phyloP scores from a whole-genome alignment of 2,888 invertebrate genomes.

The Clanis bilineata region DNA sequence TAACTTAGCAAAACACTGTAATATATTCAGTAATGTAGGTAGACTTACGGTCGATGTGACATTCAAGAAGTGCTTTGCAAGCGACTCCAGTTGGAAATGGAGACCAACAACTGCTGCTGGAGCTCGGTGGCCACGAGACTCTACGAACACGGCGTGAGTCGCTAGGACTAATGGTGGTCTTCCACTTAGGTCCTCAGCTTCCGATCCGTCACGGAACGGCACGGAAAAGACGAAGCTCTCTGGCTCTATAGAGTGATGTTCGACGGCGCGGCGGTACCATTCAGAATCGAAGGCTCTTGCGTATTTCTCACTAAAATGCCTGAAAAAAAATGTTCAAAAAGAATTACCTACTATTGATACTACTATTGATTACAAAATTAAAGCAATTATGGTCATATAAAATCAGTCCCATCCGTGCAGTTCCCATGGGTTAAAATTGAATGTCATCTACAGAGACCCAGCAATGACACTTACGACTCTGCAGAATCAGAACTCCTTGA shows the following conservation, averaged over 20 bases:
- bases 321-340: slow-evolving; percentile 65
- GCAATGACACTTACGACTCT: slow-evolving; percentile 84
- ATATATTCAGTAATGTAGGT: not conserved
- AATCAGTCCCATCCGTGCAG: not conserved
- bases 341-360: too few relatives aligned
- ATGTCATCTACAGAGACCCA: not conserved
- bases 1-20: not conserved
- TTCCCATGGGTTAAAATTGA: not conserved
- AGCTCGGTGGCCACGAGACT: slow-evolving; percentile 90
- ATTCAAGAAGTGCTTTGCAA: slow-evolving; percentile 92
- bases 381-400: too few relatives aligned
- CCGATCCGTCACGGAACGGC: slow-evolving; percentile 86
- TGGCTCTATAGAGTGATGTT: slow-evolving; percentile 92
- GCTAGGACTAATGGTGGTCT: slow-evolving; percentile 88
- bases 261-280: slow-evolving; percentile 95
- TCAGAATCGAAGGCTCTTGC: slow-evolving; percentile 92
- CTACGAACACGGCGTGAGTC: slow-evolving; percentile 95
- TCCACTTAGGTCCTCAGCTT: slow-evolving; percentile 81
- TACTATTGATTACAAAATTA: too few relatives aligned
- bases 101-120: slow-evolving; percentile 96
- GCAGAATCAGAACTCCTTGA: slow-evolving; percentile 77
- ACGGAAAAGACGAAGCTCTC: slow-evolving; percentile 96
- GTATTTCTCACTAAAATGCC: slow-evolving; percentile 91
- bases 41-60: slow-evolving; percentile 90
- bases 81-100: slow-evolving; percentile 91